Evolutionary conservation across 35 echinoderm and acorn worm genomes (phyloP), one percentile per base, ranked within the genome.

Genomic region (Acanthaster planci): DNA sequence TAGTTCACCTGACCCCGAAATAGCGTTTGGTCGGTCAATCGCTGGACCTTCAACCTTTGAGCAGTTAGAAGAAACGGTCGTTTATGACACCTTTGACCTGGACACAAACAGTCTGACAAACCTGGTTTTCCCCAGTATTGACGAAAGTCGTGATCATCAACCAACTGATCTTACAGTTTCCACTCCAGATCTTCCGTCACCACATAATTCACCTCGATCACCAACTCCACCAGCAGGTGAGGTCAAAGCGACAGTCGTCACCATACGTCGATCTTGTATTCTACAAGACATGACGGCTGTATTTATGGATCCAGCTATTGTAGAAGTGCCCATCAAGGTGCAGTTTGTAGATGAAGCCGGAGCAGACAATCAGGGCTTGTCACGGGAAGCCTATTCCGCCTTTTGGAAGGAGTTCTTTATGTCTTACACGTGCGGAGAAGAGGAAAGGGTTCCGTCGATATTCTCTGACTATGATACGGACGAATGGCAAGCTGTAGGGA

Each of bases 321-420:
- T 86, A 22, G 38, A 39, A 21, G 26, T 21, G 7, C 34, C 15
- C 5, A 57, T 88, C 35, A 57, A 88, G 23, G 35, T 80, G 1
- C 57, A 1, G 2, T 88, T 88, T 81, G 55, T 88, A 16, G 54
- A 81, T 52, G 86, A 88, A 59, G 21, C 15, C 9, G 86, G 86
- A 32, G 77, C 60, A 7, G 86, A 88, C 80, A 37, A 22, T 4
- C 4, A 27, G 32, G 86, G 86, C 36, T 47, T 88, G 18, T 88
- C 86, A 19, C 14, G 86, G 39, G 78, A 89, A 19, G 80, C 87
- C 19, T 89, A 83, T 76, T 52, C 55, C 55, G 79, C 77, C 0
- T 88, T 88, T 82, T 88, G 78, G 86, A 32, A 64, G 54, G 53
- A 54, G 55, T 88, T 88, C 55, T 88, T 88, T 31, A 19, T 23